phyloP scores from a whole-genome alignment of 53 echinoderm and acorn worm genomes.

The Antedon mediterranea region DNA sequence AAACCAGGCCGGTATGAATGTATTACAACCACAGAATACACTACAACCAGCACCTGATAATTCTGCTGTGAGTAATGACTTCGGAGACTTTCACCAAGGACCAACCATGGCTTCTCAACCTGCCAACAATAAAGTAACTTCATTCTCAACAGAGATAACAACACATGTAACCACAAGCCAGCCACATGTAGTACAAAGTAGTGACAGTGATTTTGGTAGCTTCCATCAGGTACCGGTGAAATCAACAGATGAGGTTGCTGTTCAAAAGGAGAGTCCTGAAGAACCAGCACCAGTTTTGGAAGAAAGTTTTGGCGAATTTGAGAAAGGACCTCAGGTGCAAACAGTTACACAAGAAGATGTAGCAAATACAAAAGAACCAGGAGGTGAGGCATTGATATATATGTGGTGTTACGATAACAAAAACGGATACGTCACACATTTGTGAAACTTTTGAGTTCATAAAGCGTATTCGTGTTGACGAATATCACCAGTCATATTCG shows the following conservation, averaged over 20 bases:
- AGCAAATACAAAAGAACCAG: not conserved
- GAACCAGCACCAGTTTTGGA: not conserved
- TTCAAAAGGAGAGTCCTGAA: not conserved
- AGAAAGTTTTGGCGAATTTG: not conserved
- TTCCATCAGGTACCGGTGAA: constrained; percentile 24
- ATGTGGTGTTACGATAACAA: too few species aligned
- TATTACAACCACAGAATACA: not conserved
- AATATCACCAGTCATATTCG: too few species aligned
- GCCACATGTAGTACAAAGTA: not conserved
- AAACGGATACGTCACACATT: too few species aligned
- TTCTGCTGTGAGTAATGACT: constrained; percentile 34
- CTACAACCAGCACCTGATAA: not conserved
- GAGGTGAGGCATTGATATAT: not conserved
- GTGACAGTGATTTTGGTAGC: constrained; percentile 46
- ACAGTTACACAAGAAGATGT: not conserved
- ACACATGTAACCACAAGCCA: not conserved
- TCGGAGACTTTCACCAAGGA: constrained; percentile 52
- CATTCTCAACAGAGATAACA: not conserved
- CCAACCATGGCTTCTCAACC: not conserved
- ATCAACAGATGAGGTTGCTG: not conserved
- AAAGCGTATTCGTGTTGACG: too few species aligned
- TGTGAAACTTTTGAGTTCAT: too few species aligned
- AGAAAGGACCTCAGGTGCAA: not conserved
- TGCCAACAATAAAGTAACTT: not conserved
- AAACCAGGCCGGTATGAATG: not conserved